Evolutionary conservation across 1,140 invertebrate species (phyloP).

Genomic region (Saccostrea echinata): DNA sequence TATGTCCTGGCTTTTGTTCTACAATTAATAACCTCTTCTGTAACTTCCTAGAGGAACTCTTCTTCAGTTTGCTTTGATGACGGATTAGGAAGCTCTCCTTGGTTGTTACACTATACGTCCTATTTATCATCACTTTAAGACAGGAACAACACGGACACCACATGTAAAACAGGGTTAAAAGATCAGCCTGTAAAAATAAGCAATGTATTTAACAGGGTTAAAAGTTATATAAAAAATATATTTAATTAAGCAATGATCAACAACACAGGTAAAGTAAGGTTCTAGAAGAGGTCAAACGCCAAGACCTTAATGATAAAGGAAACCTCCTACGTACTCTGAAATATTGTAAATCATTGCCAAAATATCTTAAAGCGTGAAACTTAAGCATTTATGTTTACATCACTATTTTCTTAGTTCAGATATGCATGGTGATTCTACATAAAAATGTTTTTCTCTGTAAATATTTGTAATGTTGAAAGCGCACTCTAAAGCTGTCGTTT

Average conservation of each 20-base stretch:
- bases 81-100: constrained; percentile 57
- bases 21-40: constrained; percentile 20
- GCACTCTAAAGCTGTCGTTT: constrained; percentile 90
- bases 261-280: too few relatives aligned
- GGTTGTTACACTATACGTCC: constrained; percentile 55
- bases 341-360: too few relatives aligned
- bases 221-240: too few relatives aligned
- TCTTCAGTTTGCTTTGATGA: constrained; percentile 48
- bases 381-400: too few relatives aligned
- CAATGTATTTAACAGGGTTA: neutral
- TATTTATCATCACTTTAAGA: constrained; percentile 51
- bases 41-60: neutral
- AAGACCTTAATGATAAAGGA: too few relatives aligned
- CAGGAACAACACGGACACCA: constrained; percentile 61
- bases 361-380: too few relatives aligned
- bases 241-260: too few relatives aligned
- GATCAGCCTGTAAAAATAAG: constrained; percentile 55
- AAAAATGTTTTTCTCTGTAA: too few relatives aligned
- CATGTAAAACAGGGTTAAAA: constrained; percentile 55
- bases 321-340: too few relatives aligned
- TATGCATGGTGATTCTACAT: too few relatives aligned
- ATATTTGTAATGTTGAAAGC: constrained; percentile 63
- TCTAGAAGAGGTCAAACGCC: too few relatives aligned
- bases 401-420: too few relatives aligned
- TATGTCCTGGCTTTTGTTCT: neutral